Base-by-base conservation (phyloP, 2,888 invertebrate genomes). In the Melanophora roralis region DNA sequence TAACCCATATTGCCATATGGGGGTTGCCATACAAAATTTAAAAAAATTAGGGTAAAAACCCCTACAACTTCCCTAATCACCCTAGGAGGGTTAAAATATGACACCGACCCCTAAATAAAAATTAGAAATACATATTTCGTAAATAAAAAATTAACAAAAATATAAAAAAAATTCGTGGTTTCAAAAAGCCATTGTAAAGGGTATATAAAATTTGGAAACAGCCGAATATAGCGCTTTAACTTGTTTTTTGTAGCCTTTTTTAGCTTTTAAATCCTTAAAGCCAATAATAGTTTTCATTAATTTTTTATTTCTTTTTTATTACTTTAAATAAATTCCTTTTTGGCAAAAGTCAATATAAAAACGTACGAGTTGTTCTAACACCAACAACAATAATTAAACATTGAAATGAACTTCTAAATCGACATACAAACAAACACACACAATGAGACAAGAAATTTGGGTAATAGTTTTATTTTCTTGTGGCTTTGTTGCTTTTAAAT, bases 331-430 rank as follows among this genome's bases (percentile, higher is more conserved):
- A 11, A 34, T 5, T 34, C 34, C 23, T n/a, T 55, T 49, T 73
- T 59, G 40, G 14, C 57, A 65, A 59, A 49, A 40, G 73, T 65
- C 57, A 73, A 73, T 73, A 65, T 74, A 21, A 16, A 34, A 27
- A 23, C 14, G 27, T 47, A 53, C 72, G 64, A 73, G 73, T 64
- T 65, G 38, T 64, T 73, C 19, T 36, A 57, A 57, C 57, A 65
- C 47, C 57, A 74, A 74, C 57, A 51, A 49, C 43, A 40, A 62
- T n/a, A n/a, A n/a, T 59, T n/a, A 34, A 27, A 27, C 36, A 19
- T 40, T 8, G 11, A 38, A 65, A 51, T 65, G 23, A 65, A 65
- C 40, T 47, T 36, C 34, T 47, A 27, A 3, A 27, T 27, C 27
- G 27, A 27, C 6, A 27, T 3, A 27, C 27, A 27, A 27, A 27